These are phyloP conservation scores for Caiman crocodilus DNA, from an alignment of 2,797 vertebrate genomes.

Conservation along the genomic window DNA sequence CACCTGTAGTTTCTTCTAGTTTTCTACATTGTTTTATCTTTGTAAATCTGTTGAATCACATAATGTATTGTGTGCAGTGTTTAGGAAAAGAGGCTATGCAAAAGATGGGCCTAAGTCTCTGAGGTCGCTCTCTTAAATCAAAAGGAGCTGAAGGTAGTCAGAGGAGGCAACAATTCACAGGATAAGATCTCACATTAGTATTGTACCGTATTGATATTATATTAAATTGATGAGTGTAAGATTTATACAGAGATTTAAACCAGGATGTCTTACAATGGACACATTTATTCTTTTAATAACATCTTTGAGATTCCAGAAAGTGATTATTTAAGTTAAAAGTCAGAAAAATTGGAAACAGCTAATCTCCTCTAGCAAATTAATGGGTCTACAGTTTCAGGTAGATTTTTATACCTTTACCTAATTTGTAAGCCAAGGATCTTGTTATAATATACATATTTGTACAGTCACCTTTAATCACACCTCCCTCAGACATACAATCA, in stretches of 20 bases:
- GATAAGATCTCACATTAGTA: not conserved
- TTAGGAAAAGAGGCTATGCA: not conserved
- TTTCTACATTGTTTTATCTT: constrained; percentile 5
- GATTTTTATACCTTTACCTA: not conserved
- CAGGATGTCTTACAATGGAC: not conserved
- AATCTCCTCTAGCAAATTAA: not conserved
- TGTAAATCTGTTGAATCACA: not conserved
- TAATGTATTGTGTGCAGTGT: not conserved
- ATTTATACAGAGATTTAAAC: not conserved
- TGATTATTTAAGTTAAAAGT: not conserved
- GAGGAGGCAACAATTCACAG: not conserved
- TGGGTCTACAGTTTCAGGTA: not conserved
- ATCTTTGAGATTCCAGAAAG: not conserved
- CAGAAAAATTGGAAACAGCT: not conserved
- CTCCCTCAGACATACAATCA: constrained; percentile 4
- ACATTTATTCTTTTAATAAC: not conserved
- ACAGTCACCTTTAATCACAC: not conserved
- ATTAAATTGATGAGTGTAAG: not conserved
- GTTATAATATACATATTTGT: constrained; percentile 2
- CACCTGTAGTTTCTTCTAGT: not conserved
- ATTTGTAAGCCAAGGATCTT: not conserved
- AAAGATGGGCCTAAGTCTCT: not conserved
- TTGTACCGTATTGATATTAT: not conserved
- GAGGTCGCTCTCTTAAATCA: not conserved
- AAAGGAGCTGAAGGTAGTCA: rapidly evolving